A percentile compares a stretch with the other conserved stretches of the same genome.
phyloP scores from a whole-genome alignment of 2,888 invertebrate species.

The Drosophila anomalata region DNA sequence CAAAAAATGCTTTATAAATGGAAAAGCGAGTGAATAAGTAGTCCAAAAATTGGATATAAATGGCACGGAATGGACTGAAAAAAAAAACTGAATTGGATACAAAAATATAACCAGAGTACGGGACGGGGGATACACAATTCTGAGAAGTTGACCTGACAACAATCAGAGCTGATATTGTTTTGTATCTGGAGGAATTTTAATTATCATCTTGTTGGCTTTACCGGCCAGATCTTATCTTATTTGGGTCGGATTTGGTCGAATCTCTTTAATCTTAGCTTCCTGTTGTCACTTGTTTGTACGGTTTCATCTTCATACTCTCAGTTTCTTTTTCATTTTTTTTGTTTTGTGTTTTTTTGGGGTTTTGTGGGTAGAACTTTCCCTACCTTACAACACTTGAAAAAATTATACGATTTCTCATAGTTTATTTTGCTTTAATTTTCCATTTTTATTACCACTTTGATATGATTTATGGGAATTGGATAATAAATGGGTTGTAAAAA shows the following conservation, averaged over 20 bases:
- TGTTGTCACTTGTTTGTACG: constrained; percentile 29
- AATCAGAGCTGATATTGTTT: constrained; percentile 32
- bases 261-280: constrained; percentile 37
- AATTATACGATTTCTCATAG: constrained; percentile 23
- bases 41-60: constrained; percentile 32
- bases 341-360: neutral
- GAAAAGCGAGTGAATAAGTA: constrained; percentile 20
- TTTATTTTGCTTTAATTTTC: no score
- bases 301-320: constrained; percentile 20
- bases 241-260: constrained; percentile 33
- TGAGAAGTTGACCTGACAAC: constrained; percentile 35
- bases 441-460: neutral
- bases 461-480: neutral
- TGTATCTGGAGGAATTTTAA: constrained; percentile 40
- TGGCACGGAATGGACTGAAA: constrained; percentile 1
- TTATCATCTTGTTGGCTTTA: constrained; percentile 34
- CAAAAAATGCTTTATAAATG: constrained; percentile 23
- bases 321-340: neutral
- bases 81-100: constrained; percentile 25
- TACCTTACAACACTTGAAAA: neutral
- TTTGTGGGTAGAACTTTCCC: constrained; percentile 16
- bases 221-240: constrained; percentile 35
- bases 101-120: neutral
- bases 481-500: neutral
- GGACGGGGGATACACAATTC: constrained; percentile 2